These are phyloP conservation scores for Oryzias dopingdopingensis DNA, from an alignment of 2,797 vertebrate species.

Conservation along the genomic window DNA sequence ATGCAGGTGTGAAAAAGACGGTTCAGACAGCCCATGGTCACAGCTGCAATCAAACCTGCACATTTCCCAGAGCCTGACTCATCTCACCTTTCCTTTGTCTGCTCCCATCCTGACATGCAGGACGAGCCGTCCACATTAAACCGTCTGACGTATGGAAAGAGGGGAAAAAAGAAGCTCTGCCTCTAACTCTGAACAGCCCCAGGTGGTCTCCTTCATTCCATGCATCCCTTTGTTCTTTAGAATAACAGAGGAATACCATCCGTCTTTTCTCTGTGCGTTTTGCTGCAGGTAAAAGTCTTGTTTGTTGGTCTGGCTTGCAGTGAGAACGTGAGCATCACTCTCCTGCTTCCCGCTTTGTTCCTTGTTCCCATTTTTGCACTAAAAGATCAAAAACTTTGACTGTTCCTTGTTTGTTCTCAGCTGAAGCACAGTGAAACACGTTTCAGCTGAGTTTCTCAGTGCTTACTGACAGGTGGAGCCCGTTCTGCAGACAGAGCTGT, in stretches of 20 bases:
- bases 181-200: too few relatives aligned
- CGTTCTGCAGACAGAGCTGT: constrained; percentile 1
- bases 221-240: constrained; percentile 5
- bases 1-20: constrained; percentile 22
- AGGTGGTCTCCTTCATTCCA: not conserved
- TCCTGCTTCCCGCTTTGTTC: not conserved
- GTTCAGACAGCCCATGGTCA: too few relatives aligned
- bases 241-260: constrained; percentile 6
- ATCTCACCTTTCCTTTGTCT: too few relatives aligned
- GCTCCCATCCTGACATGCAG: too few relatives aligned
- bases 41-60: too few relatives aligned
- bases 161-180: too few relatives aligned
- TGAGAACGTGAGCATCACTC: constrained; percentile 10
- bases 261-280: constrained; percentile 4
- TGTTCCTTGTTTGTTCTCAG: too few relatives aligned
- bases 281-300: constrained; percentile 7
- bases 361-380: constrained; percentile 6
- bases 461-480: not conserved
- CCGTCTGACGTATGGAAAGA: too few relatives aligned
- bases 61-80: too few relatives aligned
- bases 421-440: not conserved
- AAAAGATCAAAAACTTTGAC: not conserved
- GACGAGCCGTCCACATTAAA: too few relatives aligned
- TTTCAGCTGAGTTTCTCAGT: not conserved
- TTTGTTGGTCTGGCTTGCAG: not conserved